phyloP scores from a whole-genome alignment of 2,113 vertebrate species.

The Pseudopipra pipra region DNA sequence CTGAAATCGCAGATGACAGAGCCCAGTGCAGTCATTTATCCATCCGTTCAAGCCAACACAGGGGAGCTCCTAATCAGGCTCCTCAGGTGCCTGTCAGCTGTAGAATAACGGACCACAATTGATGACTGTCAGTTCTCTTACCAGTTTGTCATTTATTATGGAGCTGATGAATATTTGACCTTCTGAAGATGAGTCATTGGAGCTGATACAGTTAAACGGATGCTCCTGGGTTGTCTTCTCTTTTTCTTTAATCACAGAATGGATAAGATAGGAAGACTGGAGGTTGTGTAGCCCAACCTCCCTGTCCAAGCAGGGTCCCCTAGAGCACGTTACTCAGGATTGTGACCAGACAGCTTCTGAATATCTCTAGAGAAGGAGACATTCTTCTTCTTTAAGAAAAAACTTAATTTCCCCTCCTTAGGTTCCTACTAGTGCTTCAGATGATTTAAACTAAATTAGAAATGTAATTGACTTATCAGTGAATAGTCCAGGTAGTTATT shows the following conservation, averaged over 20 bases:
- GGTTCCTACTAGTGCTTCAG: neutral
- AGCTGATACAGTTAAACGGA: neutral
- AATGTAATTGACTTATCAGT: neutral
- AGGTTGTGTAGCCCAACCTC: neutral
- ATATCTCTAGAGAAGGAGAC: neutral
- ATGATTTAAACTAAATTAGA: neutral
- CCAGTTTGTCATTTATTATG: neutral
- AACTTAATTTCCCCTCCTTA: neutral
- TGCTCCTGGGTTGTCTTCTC: neutral
- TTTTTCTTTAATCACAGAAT: neutral
- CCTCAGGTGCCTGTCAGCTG: constrained; percentile 45
- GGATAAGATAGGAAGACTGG: neutral
- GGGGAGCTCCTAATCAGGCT: constrained; percentile 30
- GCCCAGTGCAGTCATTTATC: neutral
- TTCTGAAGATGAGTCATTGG: neutral
- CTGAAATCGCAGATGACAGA: neutral
- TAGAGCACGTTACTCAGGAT: neutral
- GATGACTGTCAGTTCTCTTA: neutral
- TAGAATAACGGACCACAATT: constrained; percentile 9
- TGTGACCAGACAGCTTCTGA: neutral
- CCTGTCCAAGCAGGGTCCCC: neutral
- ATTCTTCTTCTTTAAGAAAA: neutral
- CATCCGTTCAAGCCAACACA: neutral
- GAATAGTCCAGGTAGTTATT: neutral
- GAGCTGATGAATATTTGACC: neutral